Conservation (phyloP, 2,888 invertebrate genomes). For the Microdon myrmicae region DNA sequence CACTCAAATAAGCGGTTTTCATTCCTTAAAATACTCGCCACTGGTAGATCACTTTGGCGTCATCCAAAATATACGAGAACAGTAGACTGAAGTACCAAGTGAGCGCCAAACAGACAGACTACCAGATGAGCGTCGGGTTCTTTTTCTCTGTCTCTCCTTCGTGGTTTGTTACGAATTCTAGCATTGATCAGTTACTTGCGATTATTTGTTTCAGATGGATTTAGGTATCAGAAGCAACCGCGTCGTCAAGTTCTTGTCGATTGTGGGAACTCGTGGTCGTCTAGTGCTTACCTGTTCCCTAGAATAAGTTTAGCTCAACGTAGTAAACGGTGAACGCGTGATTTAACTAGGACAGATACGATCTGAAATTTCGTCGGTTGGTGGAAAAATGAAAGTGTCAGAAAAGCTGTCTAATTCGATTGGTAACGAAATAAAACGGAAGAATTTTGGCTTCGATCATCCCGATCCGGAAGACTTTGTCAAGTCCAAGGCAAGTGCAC, state of each 20-base stretch:
- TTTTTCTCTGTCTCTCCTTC: constrained; percentile 1
- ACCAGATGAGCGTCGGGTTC: background rate
- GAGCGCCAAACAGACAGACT: background rate
- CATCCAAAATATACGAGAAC: no score
- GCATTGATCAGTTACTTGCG: constrained; percentile 26
- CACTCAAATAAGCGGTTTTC: no score
- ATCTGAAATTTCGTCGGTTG: no score
- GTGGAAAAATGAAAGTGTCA: constrained; percentile 59
- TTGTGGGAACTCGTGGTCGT: no score
- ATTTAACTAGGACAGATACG: no score
- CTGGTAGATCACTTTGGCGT: no score
- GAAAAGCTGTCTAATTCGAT: constrained; percentile 58
- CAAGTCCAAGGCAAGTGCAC: constrained; percentile 62
- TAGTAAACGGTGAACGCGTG: no score
- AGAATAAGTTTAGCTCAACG: no score
- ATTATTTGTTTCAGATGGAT: constrained; percentile 43
- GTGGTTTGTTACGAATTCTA: constrained; percentile 17
- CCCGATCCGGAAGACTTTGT: constrained; percentile 62
- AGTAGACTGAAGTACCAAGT: background rate
- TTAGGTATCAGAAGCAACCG: constrained; percentile 6
- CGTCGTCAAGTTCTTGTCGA: no score
- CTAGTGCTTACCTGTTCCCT: no score
- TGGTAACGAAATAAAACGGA: constrained; percentile 59
- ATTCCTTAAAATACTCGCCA: no score
- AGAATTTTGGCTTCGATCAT: constrained; percentile 62